Base-by-base conservation (phyloP, 2,888 invertebrate genomes). In the Glaucopsyche alexis region DNA sequence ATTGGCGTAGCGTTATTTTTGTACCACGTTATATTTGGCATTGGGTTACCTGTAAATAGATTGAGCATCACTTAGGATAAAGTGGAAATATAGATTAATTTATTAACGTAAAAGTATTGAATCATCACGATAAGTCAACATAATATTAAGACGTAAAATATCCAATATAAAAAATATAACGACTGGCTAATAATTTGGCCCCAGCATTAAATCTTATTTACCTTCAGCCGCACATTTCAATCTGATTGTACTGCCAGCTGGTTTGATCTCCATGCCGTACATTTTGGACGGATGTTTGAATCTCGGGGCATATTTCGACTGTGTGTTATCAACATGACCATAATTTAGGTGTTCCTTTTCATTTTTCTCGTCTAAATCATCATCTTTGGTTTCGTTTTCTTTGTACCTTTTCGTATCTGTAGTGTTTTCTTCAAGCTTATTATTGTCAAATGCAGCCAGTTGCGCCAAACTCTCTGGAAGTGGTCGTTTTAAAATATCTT, bases 11-110 rank as follows among this genome's bases (percentile, higher is more conserved):
- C 92, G 72, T 94, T 95, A 85, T 98, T 95, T 85, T 96, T 96
- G 74, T 94, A 95, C 98, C 98, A 98, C 1, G 96, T 96, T 76
- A 98, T 96, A 81, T 96, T 97, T 3, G 98, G 98, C 72, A 94
- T 81, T 70, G 81, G 81, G 73, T 81, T 81, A 72, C 81, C 81
- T 81, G 76, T 14, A 79, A 75, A 76, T 65, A 55, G 19, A 19
- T 19, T 19, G 19, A 19, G 60, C 13, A 38, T 38, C 7, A 60
- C 29, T 60, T 13, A 38, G 2, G 13, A 14, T 13, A 29, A 14
- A 9, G 0, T 7, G 19, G 19, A 55, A 55, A 60, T 60, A 6
- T 42, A 0, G 0, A 42, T 42, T 42, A 7, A 42, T 42, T 42
- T 7, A 42, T 42, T 42, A 6, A 5, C 7, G 42, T 40, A 5